Conservation (phyloP, 2,888 invertebrate genomes). For the Papilio gigon region DNA sequence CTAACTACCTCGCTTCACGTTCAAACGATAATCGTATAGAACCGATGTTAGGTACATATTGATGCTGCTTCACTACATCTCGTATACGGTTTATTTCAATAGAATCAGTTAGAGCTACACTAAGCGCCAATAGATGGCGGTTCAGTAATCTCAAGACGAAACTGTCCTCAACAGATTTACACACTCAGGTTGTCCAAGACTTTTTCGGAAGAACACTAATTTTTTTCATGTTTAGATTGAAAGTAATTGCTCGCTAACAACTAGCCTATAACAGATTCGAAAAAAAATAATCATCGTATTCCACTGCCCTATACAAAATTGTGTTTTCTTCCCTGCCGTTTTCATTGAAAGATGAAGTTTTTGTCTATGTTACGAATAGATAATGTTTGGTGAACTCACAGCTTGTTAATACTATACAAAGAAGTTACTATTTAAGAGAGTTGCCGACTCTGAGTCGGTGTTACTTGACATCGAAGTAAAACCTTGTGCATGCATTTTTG, state of each 20-base stretch:
- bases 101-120: background rate
- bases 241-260: background rate
- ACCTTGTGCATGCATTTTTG: conserved; percentile 66
- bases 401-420: background rate
- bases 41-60: conserved; percentile 44
- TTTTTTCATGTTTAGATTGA: no score
- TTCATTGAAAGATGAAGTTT: background rate
- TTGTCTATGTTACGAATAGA: background rate
- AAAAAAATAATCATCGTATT: background rate
- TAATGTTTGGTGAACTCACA: background rate
- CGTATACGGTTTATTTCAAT: background rate
- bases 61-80: conserved; percentile 24
- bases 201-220: background rate
- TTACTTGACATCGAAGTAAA: conserved; percentile 51
- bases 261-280: background rate
- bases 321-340: background rate
- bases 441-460: conserved; percentile 50
- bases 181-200: background rate
- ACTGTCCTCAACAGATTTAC: no score
- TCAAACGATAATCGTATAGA: conserved; percentile 46
- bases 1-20: conserved; percentile 49
- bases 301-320: no score
- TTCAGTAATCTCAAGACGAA: background rate
- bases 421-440: conserved; percentile 46
- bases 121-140: no score